A percentile compares a stretch with the other conserved stretches of the same genome.
These are phyloP conservation scores for Hyles vespertilio DNA, from an alignment of 1,140 invertebrate species.

Conservation along the genomic window DNA sequence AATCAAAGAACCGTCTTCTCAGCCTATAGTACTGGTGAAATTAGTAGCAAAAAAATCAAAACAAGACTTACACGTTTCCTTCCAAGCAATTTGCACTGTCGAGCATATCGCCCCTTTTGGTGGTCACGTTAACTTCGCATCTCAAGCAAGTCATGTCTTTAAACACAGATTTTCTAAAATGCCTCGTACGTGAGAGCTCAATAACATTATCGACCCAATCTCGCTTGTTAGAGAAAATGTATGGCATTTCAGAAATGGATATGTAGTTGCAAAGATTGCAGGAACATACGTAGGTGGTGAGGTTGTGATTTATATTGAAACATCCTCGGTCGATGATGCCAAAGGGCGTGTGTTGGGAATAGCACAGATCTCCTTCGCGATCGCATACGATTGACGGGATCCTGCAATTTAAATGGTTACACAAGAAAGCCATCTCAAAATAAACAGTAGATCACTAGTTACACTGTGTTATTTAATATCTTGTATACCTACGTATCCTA, in stretches of 20 bases:
- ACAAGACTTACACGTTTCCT: constrained; percentile 46
- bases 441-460: background rate
- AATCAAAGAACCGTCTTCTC: too few relatives aligned
- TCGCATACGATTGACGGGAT: constrained; percentile 36
- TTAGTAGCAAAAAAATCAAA: background rate
- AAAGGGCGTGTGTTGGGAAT: constrained; percentile 55
- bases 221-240: constrained; percentile 41
- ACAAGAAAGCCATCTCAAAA: constrained; percentile 18
- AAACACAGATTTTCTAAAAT: constrained; percentile 45
- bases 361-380: constrained; percentile 42
- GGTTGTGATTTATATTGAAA: constrained; percentile 42
- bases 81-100: constrained; percentile 44
- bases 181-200: constrained; percentile 44
- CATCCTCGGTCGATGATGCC: constrained; percentile 55
- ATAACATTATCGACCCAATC: constrained; percentile 54
- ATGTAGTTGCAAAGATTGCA: constrained; percentile 58
- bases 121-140: constrained; percentile 47
- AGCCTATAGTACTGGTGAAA: background rate
- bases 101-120: constrained; percentile 23
- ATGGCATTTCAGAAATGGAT: constrained; percentile 51
- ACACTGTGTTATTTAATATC: too few relatives aligned
- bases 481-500: too few relatives aligned
- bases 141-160: constrained; percentile 55
- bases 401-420: constrained; percentile 27
- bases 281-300: constrained; percentile 44